phyloP scores from a whole-genome alignment of 2,888 invertebrate genomes.

The Athalia rosae region DNA sequence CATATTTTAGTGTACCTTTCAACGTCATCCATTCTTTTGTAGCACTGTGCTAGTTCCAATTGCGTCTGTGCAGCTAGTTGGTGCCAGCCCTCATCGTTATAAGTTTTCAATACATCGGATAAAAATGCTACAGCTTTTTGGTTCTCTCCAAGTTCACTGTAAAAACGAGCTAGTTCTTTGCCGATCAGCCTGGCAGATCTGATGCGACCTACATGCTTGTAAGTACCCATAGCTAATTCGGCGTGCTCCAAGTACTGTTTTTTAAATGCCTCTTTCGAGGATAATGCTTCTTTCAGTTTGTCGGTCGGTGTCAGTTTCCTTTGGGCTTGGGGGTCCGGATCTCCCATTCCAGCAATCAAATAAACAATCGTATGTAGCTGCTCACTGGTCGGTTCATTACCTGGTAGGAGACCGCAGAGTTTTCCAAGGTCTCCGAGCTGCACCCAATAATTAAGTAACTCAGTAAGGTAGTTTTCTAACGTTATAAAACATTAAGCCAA shows the following conservation, averaged over 20 bases:
- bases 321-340: slow-evolving; percentile 75
- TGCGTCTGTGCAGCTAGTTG: slow-evolving; percentile 88
- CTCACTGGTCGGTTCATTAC: slow-evolving; percentile 86
- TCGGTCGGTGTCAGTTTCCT: slow-evolving; percentile 83
- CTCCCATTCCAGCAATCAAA: slow-evolving; percentile 93
- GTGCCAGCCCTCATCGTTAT: slow-evolving; percentile 92
- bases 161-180: slow-evolving; percentile 91
- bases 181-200: slow-evolving; percentile 93
- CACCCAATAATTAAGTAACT: slow-evolving; percentile 53
- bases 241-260: slow-evolving; percentile 94
- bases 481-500: neutral
- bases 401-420: slow-evolving; percentile 93
- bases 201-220: slow-evolving; percentile 89
- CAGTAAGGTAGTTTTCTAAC: too few species aligned
- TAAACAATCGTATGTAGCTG: slow-evolving; percentile 94
- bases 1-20: slow-evolving; percentile 87
- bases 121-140: slow-evolving; percentile 94
- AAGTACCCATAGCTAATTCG: slow-evolving; percentile 96
- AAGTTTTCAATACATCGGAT: slow-evolving; percentile 89
- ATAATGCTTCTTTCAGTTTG: slow-evolving; percentile 91
- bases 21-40: slow-evolving; percentile 85
- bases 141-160: slow-evolving; percentile 89
- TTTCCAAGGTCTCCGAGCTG: slow-evolving; percentile 90
- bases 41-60: slow-evolving; percentile 89
- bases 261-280: slow-evolving; percentile 91